Evolutionary conservation across 2,797 vertebrate genomes (phyloP).

Genomic region (Telmatherina bonti): DNA sequence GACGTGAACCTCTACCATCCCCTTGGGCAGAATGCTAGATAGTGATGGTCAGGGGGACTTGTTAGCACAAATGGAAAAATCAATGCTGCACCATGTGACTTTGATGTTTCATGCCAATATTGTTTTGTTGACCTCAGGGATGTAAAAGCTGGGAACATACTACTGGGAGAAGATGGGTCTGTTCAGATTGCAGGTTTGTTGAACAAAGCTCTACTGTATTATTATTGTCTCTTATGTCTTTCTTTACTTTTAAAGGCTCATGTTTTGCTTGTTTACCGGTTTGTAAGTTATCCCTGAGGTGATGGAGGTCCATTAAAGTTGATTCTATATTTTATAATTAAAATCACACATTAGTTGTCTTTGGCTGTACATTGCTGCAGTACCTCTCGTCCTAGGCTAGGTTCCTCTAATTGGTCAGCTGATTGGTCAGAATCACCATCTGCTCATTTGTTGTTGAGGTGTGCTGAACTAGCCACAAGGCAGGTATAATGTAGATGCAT

Average conservation of each 20-base stretch:
- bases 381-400: background rate
- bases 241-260: background rate
- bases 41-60: constrained; percentile 48
- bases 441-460: background rate
- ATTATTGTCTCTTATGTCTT: background rate
- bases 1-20: constrained; percentile 30
- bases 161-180: constrained; percentile 97
- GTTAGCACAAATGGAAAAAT: constrained; percentile 67
- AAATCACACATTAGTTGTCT: background rate
- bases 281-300: no score
- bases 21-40: constrained; percentile 63
- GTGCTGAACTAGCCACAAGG: background rate
- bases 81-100: constrained; percentile 66
- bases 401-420: background rate
- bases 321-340: background rate
- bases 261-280: background rate
- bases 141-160: constrained; percentile 98
- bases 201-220: background rate
- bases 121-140: constrained; percentile 76
- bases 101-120: constrained; percentile 57
- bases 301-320: background rate
- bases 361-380: background rate
- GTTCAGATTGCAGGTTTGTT: constrained; percentile 97
- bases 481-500: background rate
- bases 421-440: background rate